Base-by-base conservation (phyloP, 2,113 vertebrate species). In the Nothocercus nigrocapillus region DNA sequence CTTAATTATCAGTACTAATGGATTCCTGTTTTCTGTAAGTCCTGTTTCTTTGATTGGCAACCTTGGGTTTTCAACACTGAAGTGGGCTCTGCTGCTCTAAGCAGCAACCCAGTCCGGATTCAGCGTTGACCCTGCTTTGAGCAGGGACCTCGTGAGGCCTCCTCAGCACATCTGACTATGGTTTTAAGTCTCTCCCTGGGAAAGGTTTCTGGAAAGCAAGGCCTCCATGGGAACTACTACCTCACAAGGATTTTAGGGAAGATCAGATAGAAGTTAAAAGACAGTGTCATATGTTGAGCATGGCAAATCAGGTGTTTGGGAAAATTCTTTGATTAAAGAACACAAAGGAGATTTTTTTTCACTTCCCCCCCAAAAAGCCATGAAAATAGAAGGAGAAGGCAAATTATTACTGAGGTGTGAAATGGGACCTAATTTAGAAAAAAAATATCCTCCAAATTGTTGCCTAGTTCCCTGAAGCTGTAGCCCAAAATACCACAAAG, bases 1-100 rank as follows among this genome's bases (percentile, higher is more conserved):
- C 73, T 75, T 72, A 89, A 20, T 97, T 87, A 75, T 25, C 34
- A 88, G 54, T 34, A 44, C 61, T 89, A 78, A 85, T 81, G 76
- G 68, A 28, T 95, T 95, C 82, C 73, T 91, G 49, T 61, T 54
- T 85, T 85, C 51, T 32, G 7, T 30, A 51, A 53, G 17, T 42
- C 62, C 53, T 51, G 2, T 9, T 61, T n/a, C 79, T 83, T 68
- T 63, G 59, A 63, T 45, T 85, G 85, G 77, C 79, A 91, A 25
- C 28, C 28, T 56, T 79, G 67, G 67, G n/a, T 42, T 89, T 92
- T 86, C 77, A 91, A 62, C 49, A 17, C n/a, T 47, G 64, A 74
- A 72, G 24, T 83, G 59, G 36, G 49, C 58, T 30, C 54, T 58
- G 69, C 66, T 91, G 17, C 15, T 36, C n/a, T 19, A 61, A 8